Conservation (phyloP, 1,140 invertebrate genomes). For the Lycorma delicatula region DNA sequence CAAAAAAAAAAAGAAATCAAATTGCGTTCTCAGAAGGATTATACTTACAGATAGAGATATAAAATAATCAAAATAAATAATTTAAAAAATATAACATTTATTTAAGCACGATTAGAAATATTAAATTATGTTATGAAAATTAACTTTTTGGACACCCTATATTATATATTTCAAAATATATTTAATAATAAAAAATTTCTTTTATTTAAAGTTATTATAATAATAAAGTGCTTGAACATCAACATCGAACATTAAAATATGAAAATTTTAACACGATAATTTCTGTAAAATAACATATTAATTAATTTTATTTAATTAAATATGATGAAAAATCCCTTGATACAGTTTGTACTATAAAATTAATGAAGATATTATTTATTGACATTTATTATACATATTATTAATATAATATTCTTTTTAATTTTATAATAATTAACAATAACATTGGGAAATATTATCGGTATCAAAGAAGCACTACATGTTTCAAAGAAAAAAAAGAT, state of each 20-base stretch:
- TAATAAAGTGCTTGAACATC: background rate
- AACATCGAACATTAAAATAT: constrained; percentile 6
- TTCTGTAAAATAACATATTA: constrained; percentile 1
- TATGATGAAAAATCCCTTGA: constrained; percentile 4
- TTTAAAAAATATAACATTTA: too few relatives aligned
- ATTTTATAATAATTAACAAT: background rate
- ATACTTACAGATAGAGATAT: too few relatives aligned
- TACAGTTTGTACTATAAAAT: background rate
- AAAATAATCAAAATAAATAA: too few relatives aligned
- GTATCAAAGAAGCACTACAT: background rate
- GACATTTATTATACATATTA: background rate
- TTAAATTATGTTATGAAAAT: background rate
- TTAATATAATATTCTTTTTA: background rate
- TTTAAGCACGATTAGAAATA: background rate
- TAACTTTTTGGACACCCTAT: too few relatives aligned
- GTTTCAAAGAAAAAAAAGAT: background rate
- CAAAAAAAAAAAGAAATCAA: too few relatives aligned
- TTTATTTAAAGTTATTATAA: background rate
- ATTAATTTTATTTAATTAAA: too few relatives aligned
- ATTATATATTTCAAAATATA: too few relatives aligned
- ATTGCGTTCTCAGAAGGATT: too few relatives aligned
- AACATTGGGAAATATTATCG: background rate
- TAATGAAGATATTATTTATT: constrained; percentile 1
- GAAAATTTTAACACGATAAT: constrained; percentile 2
- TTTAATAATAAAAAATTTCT: background rate